Evolutionary conservation across 2,888 invertebrate species (phyloP), one percentile per base, ranked within the genome.

Genomic region (Ypsolopha scabrella): DNA sequence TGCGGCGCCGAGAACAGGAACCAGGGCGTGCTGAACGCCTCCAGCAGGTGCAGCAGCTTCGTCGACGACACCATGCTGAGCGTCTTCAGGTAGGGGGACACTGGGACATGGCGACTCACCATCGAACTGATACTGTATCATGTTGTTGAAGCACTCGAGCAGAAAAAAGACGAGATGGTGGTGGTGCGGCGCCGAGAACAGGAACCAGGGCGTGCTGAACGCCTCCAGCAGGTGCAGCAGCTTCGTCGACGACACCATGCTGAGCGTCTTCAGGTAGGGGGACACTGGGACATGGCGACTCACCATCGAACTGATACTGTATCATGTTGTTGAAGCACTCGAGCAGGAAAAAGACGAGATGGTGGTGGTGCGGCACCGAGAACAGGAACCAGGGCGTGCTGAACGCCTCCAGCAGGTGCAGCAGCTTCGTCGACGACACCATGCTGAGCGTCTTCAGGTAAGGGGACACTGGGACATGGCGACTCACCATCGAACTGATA

Each of bases 321-420:
- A 99, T 99, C 63, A 99, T 98, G 76, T 99, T 99, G 83, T 99
- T 99, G 85, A 99, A 99, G 72, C 99, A 98, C 88, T 99, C 99
- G 50, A 99, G 88, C 48, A 99, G 87, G 83, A 99, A 99, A 87
- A 99, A 99, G 8, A 99, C 97, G 57, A 99, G 90, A 76, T 99
- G 99, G 78, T 99, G 98, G 76, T 99, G 98, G 41, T 96, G 95
- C 1, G 98, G 94, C 45, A 95, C 94, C 6, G 98, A 96, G 77
- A 98, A 97, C 63, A 99, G 88, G 87, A 99, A 99, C 99, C 99
- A 99, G 0, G 99, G 98, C 0, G 99, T 99, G 75, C 97, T 96
- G 87, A 99, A 99, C 34, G 98, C 98, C 80, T 99, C 99, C 54
- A 99, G 86, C 48, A 99, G 88, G 82, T 99, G 99, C 52, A 99